Conservation (phyloP, 1,140 invertebrate species). For the Rhyzopertha dominica region DNA sequence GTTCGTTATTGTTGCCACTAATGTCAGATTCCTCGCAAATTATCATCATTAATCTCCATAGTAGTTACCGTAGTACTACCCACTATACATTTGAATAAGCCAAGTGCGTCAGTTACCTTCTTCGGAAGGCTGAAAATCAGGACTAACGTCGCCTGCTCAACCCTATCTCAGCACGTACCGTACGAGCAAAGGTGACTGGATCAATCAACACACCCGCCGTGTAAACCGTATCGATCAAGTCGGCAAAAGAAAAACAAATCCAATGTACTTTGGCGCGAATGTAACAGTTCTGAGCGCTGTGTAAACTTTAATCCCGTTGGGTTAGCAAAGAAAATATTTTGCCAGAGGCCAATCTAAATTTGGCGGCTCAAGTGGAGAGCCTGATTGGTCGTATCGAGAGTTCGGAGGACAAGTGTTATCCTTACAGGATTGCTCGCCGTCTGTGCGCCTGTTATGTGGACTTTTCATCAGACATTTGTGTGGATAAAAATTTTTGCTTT, state of each 20-base stretch:
- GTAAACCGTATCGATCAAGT: slow-evolving; percentile 8
- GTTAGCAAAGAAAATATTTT: slow-evolving; percentile 47
- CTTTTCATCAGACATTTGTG: slow-evolving; percentile 26
- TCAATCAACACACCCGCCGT: slow-evolving; percentile 2
- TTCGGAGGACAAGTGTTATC: slow-evolving; percentile 24
- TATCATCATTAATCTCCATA: no score
- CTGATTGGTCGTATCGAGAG: slow-evolving; percentile 33
- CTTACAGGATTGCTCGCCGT: slow-evolving; percentile 31
- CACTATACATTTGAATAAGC: no score
- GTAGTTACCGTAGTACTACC: no score
- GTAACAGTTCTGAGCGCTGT: slow-evolving; percentile 20
- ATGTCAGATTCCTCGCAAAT: no score
- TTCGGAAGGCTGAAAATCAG: slow-evolving; percentile 10
- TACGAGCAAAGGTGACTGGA: slow-evolving; percentile 7
- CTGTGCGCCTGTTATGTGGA: slow-evolving; percentile 27
- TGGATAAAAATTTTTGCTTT: no score
- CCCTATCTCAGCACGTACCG: slow-evolving; percentile 3
- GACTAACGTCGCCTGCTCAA: slow-evolving; percentile 3
- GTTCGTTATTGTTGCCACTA: no score
- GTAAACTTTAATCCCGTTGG: slow-evolving; percentile 44
- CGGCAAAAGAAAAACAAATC: slow-evolving; percentile 1
- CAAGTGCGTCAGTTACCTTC: no score
- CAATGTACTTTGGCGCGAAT: background rate
- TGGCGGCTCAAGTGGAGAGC: slow-evolving; percentile 27
- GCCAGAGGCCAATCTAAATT: slow-evolving; percentile 46